Conservation (phyloP, 2,113 vertebrate species). For the Tyrannus savana region DNA sequence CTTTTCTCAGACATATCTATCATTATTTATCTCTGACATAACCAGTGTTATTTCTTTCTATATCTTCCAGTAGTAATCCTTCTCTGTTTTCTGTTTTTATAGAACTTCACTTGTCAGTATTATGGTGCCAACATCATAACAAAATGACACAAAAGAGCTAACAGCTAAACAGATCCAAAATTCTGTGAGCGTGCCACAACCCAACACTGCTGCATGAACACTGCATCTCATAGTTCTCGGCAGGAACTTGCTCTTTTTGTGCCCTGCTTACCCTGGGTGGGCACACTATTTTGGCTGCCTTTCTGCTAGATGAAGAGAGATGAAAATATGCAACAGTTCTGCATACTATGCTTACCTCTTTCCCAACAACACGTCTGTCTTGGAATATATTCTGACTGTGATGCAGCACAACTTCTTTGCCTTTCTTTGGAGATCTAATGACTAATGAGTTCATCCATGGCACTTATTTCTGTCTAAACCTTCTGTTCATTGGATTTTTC, state of each 20-base stretch:
- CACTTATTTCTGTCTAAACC: neutral
- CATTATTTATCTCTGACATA: neutral
- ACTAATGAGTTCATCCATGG: fast-evolving
- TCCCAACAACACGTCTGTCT: neutral
- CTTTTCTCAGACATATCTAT: neutral
- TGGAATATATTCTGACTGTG: neutral
- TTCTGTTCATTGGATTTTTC: neutral
- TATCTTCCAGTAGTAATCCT: neutral
- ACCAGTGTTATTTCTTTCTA: neutral
- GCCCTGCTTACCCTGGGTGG: neutral
- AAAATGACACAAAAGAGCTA: neutral
- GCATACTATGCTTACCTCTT: neutral
- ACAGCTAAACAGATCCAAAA: neutral
- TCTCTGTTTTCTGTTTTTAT: neutral
- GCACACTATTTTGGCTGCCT: neutral
- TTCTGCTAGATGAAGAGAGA: neutral
- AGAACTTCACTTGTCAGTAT: neutral
- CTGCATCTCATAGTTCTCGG: neutral
- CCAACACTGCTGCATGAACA: neutral
- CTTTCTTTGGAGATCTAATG: neutral
- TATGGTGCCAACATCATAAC: neutral
- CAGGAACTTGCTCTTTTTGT: neutral
- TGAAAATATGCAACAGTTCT: neutral
- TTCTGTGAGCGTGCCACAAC: neutral
- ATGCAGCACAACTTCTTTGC: neutral